phyloP scores from a whole-genome alignment of 2,113 vertebrate genomes.

The Caloenas nicobarica region DNA sequence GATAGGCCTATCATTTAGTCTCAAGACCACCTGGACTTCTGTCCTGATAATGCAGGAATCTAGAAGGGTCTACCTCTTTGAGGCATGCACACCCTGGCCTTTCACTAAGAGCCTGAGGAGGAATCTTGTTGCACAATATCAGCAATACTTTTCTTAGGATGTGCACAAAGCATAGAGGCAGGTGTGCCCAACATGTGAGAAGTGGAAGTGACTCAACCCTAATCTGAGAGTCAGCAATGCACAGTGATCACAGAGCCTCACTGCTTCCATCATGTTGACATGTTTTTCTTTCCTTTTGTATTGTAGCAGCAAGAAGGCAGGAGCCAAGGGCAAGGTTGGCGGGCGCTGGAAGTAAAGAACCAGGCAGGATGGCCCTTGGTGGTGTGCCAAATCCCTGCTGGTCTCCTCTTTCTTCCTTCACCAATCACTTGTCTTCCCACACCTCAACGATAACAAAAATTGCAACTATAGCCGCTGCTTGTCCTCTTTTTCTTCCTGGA shows the following conservation, averaged over 20 bases:
- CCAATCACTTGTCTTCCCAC: neutral
- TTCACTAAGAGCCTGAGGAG: neutral
- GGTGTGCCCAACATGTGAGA: neutral
- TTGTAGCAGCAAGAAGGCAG: conserved; percentile 95
- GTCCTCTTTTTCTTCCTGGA: conserved; percentile 7
- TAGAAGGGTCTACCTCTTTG: neutral
- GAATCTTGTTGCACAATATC: neutral
- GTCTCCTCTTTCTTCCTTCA: conserved; percentile 12
- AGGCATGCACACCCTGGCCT: neutral
- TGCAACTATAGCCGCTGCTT: conserved; percentile 43
- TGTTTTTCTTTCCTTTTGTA: conserved; percentile 6
- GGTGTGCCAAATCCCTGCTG: neutral
- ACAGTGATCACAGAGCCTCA: neutral
- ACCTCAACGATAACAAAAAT: conserved; percentile 35
- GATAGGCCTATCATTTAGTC: neutral
- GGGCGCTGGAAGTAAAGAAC: conserved; percentile 92
- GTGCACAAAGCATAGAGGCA: neutral
- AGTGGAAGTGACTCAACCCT: neutral
- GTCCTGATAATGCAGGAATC: neutral
- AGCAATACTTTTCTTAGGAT: neutral
- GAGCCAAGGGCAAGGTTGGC: conserved; percentile 83
- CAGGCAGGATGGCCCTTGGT: conserved; percentile 9
- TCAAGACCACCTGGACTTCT: neutral
- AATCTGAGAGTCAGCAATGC: neutral
- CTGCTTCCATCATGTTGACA: neutral